phyloP scores from a whole-genome alignment of 2,888 invertebrate species.

The Ichneumoninae sp. region DNA sequence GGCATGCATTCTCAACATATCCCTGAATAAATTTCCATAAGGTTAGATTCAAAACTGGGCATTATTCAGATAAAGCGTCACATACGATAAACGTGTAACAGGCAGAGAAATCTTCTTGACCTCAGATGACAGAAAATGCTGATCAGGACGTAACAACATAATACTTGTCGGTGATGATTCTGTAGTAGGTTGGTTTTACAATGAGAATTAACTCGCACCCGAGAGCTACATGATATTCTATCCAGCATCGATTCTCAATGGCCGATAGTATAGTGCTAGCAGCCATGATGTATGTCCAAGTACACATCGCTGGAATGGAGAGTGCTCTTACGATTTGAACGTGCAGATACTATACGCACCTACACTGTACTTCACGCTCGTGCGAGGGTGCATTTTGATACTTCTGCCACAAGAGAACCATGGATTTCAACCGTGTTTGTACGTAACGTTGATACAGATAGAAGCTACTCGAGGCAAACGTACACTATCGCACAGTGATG shows the following conservation, averaged over 20 bases:
- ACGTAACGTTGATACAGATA: not conserved
- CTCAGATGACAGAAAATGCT: too few relatives aligned
- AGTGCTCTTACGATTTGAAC: conserved; percentile 34
- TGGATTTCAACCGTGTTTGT: conserved; percentile 17
- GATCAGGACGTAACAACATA: not conserved
- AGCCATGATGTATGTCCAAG: conserved; percentile 12
- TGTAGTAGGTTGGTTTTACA: not conserved
- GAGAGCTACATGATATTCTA: not conserved
- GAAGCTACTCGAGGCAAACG: conserved; percentile 18
- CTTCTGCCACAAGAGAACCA: conserved; percentile 18
- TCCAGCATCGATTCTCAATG: conserved; percentile 13
- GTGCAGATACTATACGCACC: not conserved
- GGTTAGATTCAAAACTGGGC: not conserved
- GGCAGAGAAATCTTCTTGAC: too few relatives aligned
- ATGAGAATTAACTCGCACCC: not conserved
- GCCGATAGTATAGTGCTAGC: conserved; percentile 1
- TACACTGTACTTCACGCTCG: not conserved
- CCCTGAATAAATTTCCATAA: not conserved
- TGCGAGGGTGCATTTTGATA: conserved; percentile 25
- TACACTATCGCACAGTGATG: conserved; percentile 29
- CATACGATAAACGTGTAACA: too few relatives aligned
- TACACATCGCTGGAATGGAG: conserved; percentile 17
- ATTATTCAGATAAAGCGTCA: too few relatives aligned
- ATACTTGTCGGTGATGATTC: not conserved
- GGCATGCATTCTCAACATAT: too few relatives aligned